These are phyloP conservation scores for Alentia gelatinosa DNA, from an alignment of 2,888 invertebrate genomes.

Conservation along the genomic window DNA sequence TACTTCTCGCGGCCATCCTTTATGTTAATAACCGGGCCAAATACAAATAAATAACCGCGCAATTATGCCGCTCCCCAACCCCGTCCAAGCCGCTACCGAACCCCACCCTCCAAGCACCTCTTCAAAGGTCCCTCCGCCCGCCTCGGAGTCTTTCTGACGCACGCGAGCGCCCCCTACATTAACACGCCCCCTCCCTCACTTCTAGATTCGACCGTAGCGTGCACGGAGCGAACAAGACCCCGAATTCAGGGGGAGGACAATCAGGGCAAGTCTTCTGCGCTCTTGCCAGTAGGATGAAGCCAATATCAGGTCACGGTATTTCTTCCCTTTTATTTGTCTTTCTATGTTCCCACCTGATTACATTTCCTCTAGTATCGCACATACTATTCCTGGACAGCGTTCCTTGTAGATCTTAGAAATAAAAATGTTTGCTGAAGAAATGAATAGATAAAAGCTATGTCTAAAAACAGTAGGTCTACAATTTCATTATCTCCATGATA, in stretches of 20 bases:
- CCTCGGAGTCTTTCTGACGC: neutral
- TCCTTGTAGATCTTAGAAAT: too few species aligned
- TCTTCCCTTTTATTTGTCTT: too few species aligned
- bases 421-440: too few species aligned
- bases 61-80: neutral
- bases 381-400: too few species aligned
- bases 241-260: neutral
- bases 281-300: slow-evolving; percentile 3
- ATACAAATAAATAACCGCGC: slow-evolving; percentile 41
- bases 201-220: neutral
- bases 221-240: neutral
- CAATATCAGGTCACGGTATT: neutral
- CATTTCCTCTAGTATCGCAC: too few species aligned
- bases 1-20: neutral
- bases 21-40: slow-evolving; percentile 36
- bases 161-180: slow-evolving; percentile 10
- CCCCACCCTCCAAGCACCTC: neutral
- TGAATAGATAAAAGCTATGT: too few species aligned
- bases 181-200: neutral
- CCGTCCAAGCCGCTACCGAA: neutral
- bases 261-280: neutral
- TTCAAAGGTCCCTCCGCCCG: neutral
- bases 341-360: too few species aligned
- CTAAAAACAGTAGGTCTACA: too few species aligned
- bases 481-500: too few species aligned